Base-by-base conservation (phyloP, 2,888 invertebrate species). In the Amphiduros pacificus region DNA sequence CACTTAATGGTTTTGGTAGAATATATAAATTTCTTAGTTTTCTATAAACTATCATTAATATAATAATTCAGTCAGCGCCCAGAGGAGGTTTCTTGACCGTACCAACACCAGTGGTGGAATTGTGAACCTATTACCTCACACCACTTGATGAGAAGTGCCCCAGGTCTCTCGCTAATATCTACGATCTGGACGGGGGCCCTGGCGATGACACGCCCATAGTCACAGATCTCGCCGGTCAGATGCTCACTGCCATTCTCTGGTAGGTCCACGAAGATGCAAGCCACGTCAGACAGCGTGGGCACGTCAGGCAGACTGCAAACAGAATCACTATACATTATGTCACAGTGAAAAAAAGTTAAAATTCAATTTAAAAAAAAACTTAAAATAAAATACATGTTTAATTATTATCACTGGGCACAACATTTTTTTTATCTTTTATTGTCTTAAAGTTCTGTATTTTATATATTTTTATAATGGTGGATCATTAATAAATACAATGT, bases 61-160 rank as follows among this genome's bases (percentile, higher is more conserved):
- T n/a, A n/a, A n/a, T n/a, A n/a, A n/a, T n/a, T n/a, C n/a, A n/a
- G n/a, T n/a, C n/a, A n/a, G n/a, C n/a, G n/a, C n/a, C n/a, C n/a
- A n/a, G n/a, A n/a, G n/a, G n/a, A n/a, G n/a, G n/a, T n/a, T n/a
- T n/a, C n/a, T n/a, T n/a, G n/a, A n/a, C n/a, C n/a, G n/a, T n/a
- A n/a, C n/a, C n/a, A 36, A 14, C 36, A 14, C 9, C 9, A 54
- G 32, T n/a, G 24, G 24, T 20, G 1, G 9, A 20, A 22, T 36
- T 1, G n/a, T 14, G 31, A 40, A 24, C 26, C 14, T 71, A 65
- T 62, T 65, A 84, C 82, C 74, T 86, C 82, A 52, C 79, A 80
- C 87, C 87, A 87, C 65, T 84, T 84, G 0, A 87, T 82, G 55
- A 85, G 77, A 22, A 87, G 75, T 32, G 84, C 85, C 20, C 86